Percentiles rank a stretch among this genome's conserved stretches.
Conservation (phyloP, 2,888 invertebrate species). For the Ormyrus thymus region DNA sequence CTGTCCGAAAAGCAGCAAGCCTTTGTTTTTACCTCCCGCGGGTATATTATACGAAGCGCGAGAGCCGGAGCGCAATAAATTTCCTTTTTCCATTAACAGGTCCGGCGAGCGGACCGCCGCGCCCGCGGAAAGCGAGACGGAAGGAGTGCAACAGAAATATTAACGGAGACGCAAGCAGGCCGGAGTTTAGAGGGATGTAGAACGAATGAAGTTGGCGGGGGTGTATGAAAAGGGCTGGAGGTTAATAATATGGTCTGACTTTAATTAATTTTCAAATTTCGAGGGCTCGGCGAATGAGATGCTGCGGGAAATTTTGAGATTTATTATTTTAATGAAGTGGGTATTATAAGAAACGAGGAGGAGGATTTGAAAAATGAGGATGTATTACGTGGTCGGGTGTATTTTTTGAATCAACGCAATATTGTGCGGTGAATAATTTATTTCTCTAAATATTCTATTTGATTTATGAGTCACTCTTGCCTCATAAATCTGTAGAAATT, state of each 20-base stretch:
- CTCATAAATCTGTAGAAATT: too few species aligned
- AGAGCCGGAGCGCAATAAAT: slow-evolving; percentile 44
- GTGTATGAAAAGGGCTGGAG: neutral
- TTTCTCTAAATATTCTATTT: neutral
- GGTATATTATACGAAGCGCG: slow-evolving; percentile 45
- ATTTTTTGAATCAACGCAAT: neutral
- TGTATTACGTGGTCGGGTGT: too few species aligned
- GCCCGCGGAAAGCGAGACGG: slow-evolving; percentile 25
- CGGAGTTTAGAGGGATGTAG: slow-evolving; percentile 21
- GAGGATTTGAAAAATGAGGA: too few species aligned
- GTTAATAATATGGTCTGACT: neutral
- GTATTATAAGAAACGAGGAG: too few species aligned
- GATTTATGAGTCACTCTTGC: too few species aligned
- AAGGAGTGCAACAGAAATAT: slow-evolving; percentile 45
- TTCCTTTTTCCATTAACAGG: slow-evolving; percentile 56
- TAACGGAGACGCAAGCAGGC: neutral
- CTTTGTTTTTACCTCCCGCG: slow-evolving; percentile 48
- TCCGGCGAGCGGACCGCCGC: slow-evolving; percentile 18
- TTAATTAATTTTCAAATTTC: slow-evolving; percentile 13
- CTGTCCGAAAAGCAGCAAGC: slow-evolving; percentile 18
- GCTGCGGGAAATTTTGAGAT: neutral
- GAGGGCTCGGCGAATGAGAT: neutral
- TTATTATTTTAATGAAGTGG: too few species aligned
- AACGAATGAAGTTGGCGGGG: slow-evolving; percentile 18
- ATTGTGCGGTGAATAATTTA: neutral